These are phyloP conservation scores for Vipera latastei DNA, from an alignment of 2,797 vertebrate species.

Conservation along the genomic window DNA sequence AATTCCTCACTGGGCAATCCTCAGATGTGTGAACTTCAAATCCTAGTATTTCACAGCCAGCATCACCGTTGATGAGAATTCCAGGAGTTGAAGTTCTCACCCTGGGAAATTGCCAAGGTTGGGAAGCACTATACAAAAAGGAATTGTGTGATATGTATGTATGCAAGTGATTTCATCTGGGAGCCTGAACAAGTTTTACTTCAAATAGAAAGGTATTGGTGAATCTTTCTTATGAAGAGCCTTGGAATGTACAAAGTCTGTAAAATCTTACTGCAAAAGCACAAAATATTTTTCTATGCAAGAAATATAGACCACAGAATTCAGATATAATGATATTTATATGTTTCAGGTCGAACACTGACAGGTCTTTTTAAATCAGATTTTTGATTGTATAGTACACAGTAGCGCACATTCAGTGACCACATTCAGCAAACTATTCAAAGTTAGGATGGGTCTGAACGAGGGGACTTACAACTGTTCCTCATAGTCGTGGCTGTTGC, in stretches of 20 bases:
- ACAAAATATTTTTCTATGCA: not conserved
- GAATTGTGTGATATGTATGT: not conserved
- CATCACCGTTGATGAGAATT: not conserved
- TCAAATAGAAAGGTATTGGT: not conserved
- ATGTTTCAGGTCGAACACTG: not conserved
- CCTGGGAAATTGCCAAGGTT: not conserved
- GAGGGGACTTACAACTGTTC: not conserved
- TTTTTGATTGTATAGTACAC: not conserved
- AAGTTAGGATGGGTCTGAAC: not conserved
- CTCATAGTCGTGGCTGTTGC: not conserved
- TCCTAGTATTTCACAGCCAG: not conserved
- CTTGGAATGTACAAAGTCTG: not conserved
- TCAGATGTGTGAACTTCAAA: not conserved
- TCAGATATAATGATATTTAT: not conserved
- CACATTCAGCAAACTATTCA: not conserved
- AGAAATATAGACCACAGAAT: not conserved
- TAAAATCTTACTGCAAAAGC: constrained; percentile 1
- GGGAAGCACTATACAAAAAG: not conserved
- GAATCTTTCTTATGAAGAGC: not conserved
- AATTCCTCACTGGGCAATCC: not conserved
- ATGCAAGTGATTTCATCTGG: not conserved
- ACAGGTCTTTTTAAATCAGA: not conserved
- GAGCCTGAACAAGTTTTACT: not conserved
- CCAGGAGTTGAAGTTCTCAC: not conserved
- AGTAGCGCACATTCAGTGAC: not conserved